phyloP scores from a whole-genome alignment of 2,797 vertebrate genomes.

The Argya squamiceps region DNA sequence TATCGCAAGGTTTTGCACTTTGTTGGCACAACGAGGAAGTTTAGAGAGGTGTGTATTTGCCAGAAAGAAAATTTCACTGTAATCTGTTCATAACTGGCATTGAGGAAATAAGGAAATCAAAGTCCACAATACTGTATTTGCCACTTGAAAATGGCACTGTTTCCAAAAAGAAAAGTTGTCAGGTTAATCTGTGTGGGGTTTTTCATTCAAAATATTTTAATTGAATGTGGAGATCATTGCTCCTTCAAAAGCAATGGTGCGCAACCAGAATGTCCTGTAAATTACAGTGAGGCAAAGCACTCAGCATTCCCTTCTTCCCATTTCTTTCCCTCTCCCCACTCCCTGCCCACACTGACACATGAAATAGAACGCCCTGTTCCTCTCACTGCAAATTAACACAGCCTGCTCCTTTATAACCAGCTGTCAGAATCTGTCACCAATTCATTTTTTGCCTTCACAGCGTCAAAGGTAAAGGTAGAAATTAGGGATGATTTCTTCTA shows the following conservation, averaged over 20 bases:
- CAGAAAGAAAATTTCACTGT: not conserved
- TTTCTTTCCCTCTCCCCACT: not conserved
- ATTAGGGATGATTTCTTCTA: not conserved
- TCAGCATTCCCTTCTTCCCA: not conserved
- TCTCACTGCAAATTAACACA: not conserved
- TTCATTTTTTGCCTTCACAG: not conserved
- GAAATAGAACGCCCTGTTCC: not conserved
- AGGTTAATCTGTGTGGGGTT: not conserved
- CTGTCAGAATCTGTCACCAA: slow-evolving; percentile 7
- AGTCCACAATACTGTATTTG: rapidly evolving
- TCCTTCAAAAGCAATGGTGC: not conserved
- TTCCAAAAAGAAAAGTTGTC: not conserved
- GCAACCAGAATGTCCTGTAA: not conserved
- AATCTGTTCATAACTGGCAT: not conserved
- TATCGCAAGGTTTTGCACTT: not conserved
- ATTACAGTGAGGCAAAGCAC: not conserved
- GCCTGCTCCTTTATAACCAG: not conserved
- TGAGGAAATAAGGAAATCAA: not conserved
- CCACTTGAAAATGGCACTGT: not conserved
- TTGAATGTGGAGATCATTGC: not conserved
- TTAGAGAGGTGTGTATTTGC: not conserved
- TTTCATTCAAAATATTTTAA: not conserved
- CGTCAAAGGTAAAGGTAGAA: not conserved
- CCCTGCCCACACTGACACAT: not conserved
- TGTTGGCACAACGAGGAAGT: not conserved